phyloP scores from a whole-genome alignment of 2,113 vertebrate species.

The Tachysurus fulvidraco region DNA sequence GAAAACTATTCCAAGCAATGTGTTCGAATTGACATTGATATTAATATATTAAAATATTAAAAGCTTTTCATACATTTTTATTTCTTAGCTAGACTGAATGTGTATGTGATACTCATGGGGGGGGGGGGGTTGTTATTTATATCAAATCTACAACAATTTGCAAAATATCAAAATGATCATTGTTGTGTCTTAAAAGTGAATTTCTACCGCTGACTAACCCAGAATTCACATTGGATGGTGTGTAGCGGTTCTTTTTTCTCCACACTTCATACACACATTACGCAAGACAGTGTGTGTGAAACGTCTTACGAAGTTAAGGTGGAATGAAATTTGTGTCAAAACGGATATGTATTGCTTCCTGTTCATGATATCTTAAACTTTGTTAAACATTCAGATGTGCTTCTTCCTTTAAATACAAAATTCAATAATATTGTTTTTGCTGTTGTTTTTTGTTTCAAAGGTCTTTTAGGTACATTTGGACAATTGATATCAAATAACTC shows the following conservation, averaged over 20 bases:
- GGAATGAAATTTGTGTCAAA: neutral
- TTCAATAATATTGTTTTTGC: neutral
- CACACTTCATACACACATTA: neutral
- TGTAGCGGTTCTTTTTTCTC: neutral
- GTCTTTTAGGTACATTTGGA: neutral
- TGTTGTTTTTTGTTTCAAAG: neutral
- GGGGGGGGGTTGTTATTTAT: too few species aligned
- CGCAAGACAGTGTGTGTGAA: neutral
- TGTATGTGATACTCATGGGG: neutral
- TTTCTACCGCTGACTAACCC: neutral
- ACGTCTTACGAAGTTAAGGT: neutral
- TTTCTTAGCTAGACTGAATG: neutral
- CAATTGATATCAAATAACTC: neutral
- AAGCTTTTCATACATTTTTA: constrained; percentile 15
- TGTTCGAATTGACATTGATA: neutral
- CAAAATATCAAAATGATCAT: neutral
- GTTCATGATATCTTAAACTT: neutral
- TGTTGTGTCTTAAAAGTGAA: neutral
- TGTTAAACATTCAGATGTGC: neutral
- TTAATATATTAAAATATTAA: neutral
- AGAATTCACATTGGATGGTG: neutral
- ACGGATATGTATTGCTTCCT: neutral
- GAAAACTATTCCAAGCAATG: neutral
- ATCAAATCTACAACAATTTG: neutral
- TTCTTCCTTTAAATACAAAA: neutral